These are phyloP conservation scores for Nesometra sesokonis DNA, from an alignment of 35 echinoderm and acorn worm genomes.

Conservation along the genomic window DNA sequence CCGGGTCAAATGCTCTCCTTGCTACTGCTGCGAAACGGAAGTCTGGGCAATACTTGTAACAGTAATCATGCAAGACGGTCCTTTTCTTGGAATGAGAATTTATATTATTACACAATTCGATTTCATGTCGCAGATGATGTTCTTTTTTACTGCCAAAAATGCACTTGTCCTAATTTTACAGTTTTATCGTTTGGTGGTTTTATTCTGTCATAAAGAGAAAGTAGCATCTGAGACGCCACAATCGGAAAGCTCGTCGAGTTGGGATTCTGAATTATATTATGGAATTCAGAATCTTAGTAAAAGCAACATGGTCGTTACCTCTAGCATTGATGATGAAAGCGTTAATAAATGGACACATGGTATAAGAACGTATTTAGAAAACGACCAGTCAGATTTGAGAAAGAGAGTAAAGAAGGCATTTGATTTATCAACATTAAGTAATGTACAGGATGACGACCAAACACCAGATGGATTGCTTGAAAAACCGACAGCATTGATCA, in stretches of 20 bases:
- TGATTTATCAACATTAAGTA: not conserved
- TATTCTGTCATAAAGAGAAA: conserved; percentile 8
- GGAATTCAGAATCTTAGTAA: not conserved
- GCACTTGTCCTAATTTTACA: conserved; percentile 84
- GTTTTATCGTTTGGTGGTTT: conserved; percentile 68
- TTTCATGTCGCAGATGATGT: conserved; percentile 84
- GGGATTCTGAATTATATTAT: not conserved
- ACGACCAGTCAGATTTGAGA: not conserved
- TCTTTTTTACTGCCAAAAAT: conserved; percentile 97
- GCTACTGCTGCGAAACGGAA: conserved; percentile 79
- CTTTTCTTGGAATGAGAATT: conserved; percentile 69
- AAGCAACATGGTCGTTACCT: not conserved
- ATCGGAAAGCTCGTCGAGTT: not conserved
- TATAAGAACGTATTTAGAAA: not conserved
- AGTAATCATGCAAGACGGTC: conserved; percentile 96
- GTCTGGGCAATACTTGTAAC: conserved; percentile 96
- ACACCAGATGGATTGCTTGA: no score
- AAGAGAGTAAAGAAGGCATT: not conserved
- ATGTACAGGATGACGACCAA: no score
- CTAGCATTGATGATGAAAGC: not conserved
- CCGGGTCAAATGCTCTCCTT: not conserved
- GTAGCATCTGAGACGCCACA: not conserved
- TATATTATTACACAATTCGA: conserved; percentile 52
- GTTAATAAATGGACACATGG: not conserved
- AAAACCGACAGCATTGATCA: no score